Evolutionary conservation across 1,140 invertebrate species (phyloP).

Genomic region (Lamellibrachia luymesi): DNA sequence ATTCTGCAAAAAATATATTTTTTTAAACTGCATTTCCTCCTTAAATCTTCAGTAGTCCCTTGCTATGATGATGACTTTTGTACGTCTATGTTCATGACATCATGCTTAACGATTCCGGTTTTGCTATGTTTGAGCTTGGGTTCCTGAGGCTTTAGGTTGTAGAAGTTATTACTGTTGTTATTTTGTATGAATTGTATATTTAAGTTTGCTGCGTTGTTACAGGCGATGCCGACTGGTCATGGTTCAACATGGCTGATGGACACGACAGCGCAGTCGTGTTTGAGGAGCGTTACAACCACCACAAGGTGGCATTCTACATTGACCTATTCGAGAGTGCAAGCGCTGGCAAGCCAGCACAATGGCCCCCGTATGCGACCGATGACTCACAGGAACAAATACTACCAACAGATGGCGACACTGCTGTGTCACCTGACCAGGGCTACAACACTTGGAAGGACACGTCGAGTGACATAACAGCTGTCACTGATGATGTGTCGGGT

Average conservation of each 20-base stretch:
- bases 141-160: too few relatives aligned
- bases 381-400: not conserved
- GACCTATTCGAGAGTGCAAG: not conserved
- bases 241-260: not conserved
- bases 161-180: too few relatives aligned
- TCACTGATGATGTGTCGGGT: not conserved
- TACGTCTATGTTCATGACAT: too few relatives aligned
- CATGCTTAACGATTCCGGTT: too few relatives aligned
- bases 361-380: not conserved
- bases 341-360: not conserved
- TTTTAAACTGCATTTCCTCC: too few relatives aligned
- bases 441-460: not conserved
- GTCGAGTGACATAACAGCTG: not conserved
- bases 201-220: not conserved
- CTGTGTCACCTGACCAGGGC: not conserved
- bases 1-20: too few relatives aligned
- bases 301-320: not conserved
- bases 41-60: too few relatives aligned
- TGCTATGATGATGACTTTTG: too few relatives aligned
- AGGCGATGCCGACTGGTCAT: not conserved
- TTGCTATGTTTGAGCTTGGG: too few relatives aligned
- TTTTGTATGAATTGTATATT: too few relatives aligned
- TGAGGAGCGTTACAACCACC: not conserved
- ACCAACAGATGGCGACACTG: not conserved
- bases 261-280: not conserved